A percentile compares a stretch with the other conserved stretches of the same genome.
Conservation (phyloP, 2,888 invertebrate species). For the Cartodere bifasciata region DNA sequence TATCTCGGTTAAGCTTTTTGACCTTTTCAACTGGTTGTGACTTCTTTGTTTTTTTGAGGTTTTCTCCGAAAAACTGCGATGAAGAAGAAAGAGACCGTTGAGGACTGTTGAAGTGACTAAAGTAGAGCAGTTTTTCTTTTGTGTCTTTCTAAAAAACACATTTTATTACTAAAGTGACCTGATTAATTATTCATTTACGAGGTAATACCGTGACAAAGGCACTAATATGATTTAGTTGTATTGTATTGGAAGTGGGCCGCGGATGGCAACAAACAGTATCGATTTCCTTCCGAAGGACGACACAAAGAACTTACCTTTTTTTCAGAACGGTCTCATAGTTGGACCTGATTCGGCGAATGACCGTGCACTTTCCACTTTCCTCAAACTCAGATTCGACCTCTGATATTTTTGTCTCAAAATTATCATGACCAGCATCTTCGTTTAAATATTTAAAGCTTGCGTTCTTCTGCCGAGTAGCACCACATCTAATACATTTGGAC, state of each 20-base stretch:
- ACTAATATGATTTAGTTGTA: too few species aligned
- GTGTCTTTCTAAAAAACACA: constrained; percentile 16
- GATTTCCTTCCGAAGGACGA: too few species aligned
- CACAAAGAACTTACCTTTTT: too few species aligned
- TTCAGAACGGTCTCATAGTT: too few species aligned
- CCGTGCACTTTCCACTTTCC: constrained; percentile 30
- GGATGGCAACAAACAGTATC: too few species aligned
- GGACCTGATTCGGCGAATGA: constrained; percentile 22
- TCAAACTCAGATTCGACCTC: constrained; percentile 19
- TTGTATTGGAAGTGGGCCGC: constrained; percentile 1
- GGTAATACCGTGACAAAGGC: too few species aligned
- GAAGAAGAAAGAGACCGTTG: constrained; percentile 18
- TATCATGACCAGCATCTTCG: constrained; percentile 25
- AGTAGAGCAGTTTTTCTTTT: constrained; percentile 20
- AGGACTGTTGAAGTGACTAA: constrained; percentile 24
- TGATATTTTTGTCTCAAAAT: constrained; percentile 12
- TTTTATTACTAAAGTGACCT: too few species aligned
- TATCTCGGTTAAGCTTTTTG: constrained; percentile 18
- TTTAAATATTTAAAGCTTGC: too few species aligned
- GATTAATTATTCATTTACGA: too few species aligned
- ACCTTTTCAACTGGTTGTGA: constrained; percentile 8
- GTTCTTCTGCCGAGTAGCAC: constrained; percentile 44
- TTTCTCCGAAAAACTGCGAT: constrained; percentile 15
- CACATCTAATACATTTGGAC: constrained; percentile 73
- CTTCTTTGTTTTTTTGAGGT: constrained; percentile 5